Evolutionary conservation across 1,140 invertebrate genomes (phyloP), one percentile per base, ranked within the genome.

Genomic region (Ceratina calcarata): DNA sequence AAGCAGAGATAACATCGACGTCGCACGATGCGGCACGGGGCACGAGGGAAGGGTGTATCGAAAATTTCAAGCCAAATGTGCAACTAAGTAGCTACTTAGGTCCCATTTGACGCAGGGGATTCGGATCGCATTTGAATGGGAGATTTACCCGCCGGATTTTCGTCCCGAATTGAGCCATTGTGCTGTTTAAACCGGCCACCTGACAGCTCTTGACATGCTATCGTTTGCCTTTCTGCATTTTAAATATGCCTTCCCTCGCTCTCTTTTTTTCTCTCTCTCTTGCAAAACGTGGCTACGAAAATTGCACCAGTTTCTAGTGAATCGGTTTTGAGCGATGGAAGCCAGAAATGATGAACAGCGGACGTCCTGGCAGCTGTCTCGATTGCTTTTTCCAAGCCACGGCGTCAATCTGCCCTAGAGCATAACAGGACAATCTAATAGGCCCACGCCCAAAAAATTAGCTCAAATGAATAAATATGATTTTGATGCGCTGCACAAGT

Each of bases 1-100:
- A 82, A 10, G 58, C 67, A 68, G 64, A 81, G 88, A 89, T 90
- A 90, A 60, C 55, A 87, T 85, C 76, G 72, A 65, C 69, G 68
- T 74, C 76, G 58, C 65, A 51, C 24, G 64, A 67, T 69, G 58
- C 32, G 24, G 66, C 57, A 57, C 62, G 66, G 51, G 58, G 3
- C 55, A 22, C 22, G 81, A 64, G 45, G 61, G 37, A 45, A 69
- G 55, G 79, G 79, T 70, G 68, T 81, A 84, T 87, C 82, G 85
- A 88, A 88, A 91, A 88, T 90, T 91, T 80, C 82, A 86, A 91
- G 88, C 92, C 91, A 93, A 93, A 93, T 93, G 92, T 92, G 91
- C 91, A 93, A 90, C 92, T 92, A 93, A 93, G 92, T 92, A 93
- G 81, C 89, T 93, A 92, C 91, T 93, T 92, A 93, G 76, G 83